A percentile compares a stretch with the other conserved stretches of the same genome.
These are phyloP conservation scores for Athalia cordata DNA, from an alignment of 2,888 invertebrate species.

Conservation along the genomic window DNA sequence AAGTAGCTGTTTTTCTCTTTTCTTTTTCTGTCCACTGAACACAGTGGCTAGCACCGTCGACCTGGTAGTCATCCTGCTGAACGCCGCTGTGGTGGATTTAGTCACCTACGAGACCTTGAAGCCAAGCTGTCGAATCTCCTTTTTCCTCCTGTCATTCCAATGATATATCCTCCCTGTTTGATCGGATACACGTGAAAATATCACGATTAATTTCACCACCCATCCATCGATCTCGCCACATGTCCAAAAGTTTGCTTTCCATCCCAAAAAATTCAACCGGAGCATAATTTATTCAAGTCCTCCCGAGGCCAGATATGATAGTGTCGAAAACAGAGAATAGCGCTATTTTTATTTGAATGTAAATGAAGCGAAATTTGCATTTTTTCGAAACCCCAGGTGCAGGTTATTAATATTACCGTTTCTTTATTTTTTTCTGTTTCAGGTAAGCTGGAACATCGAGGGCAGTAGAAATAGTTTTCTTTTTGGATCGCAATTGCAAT, in stretches of 20 bases:
- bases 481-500: conserved; percentile 10
- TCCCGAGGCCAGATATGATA: neutral
- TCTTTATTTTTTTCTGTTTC: conserved; percentile 21
- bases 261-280: neutral
- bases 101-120: conserved; percentile 54
- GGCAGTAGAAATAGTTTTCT: neutral
- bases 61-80: conserved; percentile 51
- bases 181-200: conserved; percentile 1
- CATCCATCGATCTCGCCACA: neutral
- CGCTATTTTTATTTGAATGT: neutral
- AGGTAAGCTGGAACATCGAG: conserved; percentile 16
- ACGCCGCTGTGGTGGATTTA: conserved; percentile 54
- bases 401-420: no score
- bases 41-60: neutral
- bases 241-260: neutral
- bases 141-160: conserved; percentile 47
- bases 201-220: conserved; percentile 25
- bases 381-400: neutral
- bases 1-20: neutral
- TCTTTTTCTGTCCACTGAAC: neutral
- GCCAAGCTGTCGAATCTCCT: conserved; percentile 47
- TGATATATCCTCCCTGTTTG: conserved; percentile 21
- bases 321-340: neutral
- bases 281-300: neutral
- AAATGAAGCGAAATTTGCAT: neutral